Conservation (phyloP, 2,797 vertebrate genomes). For the Peromyscus eremicus region DNA sequence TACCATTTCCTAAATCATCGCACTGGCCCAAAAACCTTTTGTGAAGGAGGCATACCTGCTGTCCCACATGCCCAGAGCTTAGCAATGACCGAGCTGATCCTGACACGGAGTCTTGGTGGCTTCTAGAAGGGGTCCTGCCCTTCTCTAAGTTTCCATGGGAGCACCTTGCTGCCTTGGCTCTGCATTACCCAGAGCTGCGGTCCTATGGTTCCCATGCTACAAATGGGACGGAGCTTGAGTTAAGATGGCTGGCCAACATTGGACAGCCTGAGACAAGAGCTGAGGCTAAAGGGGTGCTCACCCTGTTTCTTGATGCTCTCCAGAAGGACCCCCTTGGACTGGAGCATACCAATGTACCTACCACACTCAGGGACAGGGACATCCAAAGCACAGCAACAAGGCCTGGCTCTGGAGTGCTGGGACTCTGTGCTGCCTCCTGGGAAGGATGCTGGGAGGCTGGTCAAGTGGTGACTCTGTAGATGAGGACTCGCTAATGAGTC, state of each 20-base stretch:
- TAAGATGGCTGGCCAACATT: neutral
- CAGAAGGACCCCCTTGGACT: neutral
- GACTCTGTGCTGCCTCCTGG: neutral
- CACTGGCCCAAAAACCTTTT: neutral
- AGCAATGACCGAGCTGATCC: neutral
- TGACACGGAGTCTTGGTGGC: neutral
- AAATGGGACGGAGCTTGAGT: neutral
- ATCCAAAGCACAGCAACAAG: neutral
- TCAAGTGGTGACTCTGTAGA: rapidly evolving
- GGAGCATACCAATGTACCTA: neutral
- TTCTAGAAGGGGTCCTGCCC: neutral
- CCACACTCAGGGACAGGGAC: too few relatives aligned
- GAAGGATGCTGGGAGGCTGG: neutral
- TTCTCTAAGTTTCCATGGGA: rapidly evolving
- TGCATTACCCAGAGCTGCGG: neutral
- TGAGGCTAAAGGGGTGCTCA: neutral
- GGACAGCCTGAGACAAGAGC: neutral
- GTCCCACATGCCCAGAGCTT: neutral
- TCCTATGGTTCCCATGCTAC: neutral
- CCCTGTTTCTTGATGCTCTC: neutral
- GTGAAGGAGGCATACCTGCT: neutral
- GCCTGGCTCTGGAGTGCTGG: neutral
- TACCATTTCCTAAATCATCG: neutral
- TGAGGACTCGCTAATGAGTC: neutral
- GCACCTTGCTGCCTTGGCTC: neutral